Base-by-base conservation (phyloP, 1,140 invertebrate genomes). In the Anoplolepis gracilipes region DNA sequence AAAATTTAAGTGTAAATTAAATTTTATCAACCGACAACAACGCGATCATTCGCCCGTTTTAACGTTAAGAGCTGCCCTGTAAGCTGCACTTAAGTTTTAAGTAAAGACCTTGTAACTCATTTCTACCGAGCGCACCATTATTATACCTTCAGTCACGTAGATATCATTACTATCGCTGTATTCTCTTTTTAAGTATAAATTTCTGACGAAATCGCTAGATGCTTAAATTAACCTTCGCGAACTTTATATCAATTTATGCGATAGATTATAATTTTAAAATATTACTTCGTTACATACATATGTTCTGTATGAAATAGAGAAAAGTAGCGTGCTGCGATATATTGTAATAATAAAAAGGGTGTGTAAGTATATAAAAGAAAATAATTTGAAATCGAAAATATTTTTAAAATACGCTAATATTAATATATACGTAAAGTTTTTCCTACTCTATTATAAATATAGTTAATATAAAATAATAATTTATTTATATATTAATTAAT, bases 81-180 rank as follows among this genome's bases (percentile, higher is more conserved):
- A 59, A 82, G 53, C 53, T 28, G 28, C 67, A 36, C 53, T 73
- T 73, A 73, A 73, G 55, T 82, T 82, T 73, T 42, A 82, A 82
- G 67, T 59, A 72, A 33, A 70, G 13, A 13, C 53, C 13, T 82
- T 73, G 59, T 25, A 72, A 36, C 28, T 16, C 36, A 28, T 19
- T 49, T 49, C 53, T 79, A 39, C 13, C 25, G 22, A 69, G 16
- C 62, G 13, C 22, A n/a, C n/a, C n/a, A 73, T 82, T 72, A 55
- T 82, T 82, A 72, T 67, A 59, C 67, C 28, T 82, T 42, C 25
- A 82, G 53, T 73, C 67, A 72, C 53, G 78, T 72, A 30, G 64
- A 36, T 81, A 81, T 72, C 53, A 82, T 82, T 53, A 72, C 33
- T 13, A 25, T 82, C 78, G 25, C 16, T 30, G 30, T 36, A n/a